Percentiles rank a stretch among this genome's conserved stretches.
Conservation (phyloP, 2,888 invertebrate genomes). For the Xestia sexstrigata region DNA sequence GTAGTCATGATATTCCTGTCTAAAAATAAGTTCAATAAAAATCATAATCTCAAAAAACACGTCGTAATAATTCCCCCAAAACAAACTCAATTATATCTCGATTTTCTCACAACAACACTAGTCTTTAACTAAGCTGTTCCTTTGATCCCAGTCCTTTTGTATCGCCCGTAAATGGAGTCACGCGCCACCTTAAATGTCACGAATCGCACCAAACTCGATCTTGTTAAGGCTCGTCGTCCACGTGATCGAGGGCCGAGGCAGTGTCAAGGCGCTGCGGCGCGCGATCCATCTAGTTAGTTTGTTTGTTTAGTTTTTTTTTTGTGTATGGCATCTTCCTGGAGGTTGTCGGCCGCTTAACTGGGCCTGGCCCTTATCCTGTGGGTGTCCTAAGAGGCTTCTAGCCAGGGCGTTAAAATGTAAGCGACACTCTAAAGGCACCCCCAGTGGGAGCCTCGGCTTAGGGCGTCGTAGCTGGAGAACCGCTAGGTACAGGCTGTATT, state of each 20-base stretch:
- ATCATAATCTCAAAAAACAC: background rate
- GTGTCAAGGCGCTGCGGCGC: background rate
- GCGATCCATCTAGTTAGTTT: background rate
- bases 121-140: slow-evolving; percentile 64
- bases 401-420: background rate
- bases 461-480: no score
- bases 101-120: slow-evolving; percentile 55
- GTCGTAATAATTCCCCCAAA: slow-evolving; percentile 23
- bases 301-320: no score
- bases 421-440: no score
- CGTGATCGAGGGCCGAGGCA: background rate
- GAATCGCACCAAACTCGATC: slow-evolving; percentile 80
- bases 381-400: no score
- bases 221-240: slow-evolving; percentile 60
- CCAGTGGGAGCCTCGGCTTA: no score
- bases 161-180: slow-evolving; percentile 82
- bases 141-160: slow-evolving; percentile 81
- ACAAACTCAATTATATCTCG: slow-evolving; percentile 36
- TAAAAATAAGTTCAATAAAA: background rate
- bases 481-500: no score
- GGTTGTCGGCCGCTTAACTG: no score
- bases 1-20: background rate
- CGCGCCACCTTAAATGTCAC: slow-evolving; percentile 83
- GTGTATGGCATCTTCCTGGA: no score
- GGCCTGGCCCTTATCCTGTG: no score